These are phyloP conservation scores for Clusia tigrina DNA, from an alignment of 2,888 invertebrate genomes.

Conservation along the genomic window DNA sequence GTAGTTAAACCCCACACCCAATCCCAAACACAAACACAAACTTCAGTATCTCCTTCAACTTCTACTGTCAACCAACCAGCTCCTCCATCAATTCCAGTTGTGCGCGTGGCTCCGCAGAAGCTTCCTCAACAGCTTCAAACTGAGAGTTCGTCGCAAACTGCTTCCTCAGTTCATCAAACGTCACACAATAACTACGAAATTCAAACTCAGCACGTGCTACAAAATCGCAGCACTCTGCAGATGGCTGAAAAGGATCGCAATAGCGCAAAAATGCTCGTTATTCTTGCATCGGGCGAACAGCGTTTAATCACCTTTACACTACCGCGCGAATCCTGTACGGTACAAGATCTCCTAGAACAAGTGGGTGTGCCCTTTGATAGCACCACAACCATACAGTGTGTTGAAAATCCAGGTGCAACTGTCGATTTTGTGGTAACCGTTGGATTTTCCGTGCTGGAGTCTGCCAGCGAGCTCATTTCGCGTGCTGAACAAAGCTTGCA, in stretches of 20 bases:
- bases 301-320: slow-evolving; percentile 82
- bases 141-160: slow-evolving; percentile 54
- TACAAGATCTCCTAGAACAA: slow-evolving; percentile 83
- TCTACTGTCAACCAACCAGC: slow-evolving; percentile 18
- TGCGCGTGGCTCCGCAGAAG: slow-evolving; percentile 44
- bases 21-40: not conserved
- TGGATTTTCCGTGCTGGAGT: slow-evolving; percentile 65
- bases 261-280: slow-evolving; percentile 82
- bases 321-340: slow-evolving; percentile 82
- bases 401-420: slow-evolving; percentile 76
- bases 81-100: slow-evolving; percentile 35
- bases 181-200: slow-evolving; percentile 63
- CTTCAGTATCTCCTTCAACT: slow-evolving; percentile 29
- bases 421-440: slow-evolving; percentile 83
- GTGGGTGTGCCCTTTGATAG: slow-evolving; percentile 74
- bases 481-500: slow-evolving; percentile 63
- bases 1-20: too few species aligned
- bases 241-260: slow-evolving; percentile 61
- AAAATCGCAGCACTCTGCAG: slow-evolving; percentile 56
- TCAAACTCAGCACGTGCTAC: slow-evolving; percentile 64
- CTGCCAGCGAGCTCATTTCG: slow-evolving; percentile 62
- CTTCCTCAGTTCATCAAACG: slow-evolving; percentile 59
- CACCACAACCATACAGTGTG: slow-evolving; percentile 77
- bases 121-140: slow-evolving; percentile 13
- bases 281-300: slow-evolving; percentile 80